These are phyloP conservation scores for Stegophylla sp. DNA, from an alignment of 2,888 invertebrate genomes.

Conservation along the genomic window DNA sequence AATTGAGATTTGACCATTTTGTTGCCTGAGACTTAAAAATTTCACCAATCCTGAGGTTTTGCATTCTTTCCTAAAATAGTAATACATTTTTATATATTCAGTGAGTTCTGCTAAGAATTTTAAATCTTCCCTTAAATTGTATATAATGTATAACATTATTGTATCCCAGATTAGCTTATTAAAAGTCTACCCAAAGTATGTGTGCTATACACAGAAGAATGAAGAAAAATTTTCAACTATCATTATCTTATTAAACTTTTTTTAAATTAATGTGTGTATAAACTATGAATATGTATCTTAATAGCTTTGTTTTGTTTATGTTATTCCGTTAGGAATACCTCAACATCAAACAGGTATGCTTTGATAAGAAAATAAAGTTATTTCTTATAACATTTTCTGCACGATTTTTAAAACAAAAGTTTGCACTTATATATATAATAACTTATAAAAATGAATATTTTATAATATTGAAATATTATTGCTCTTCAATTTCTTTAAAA, in stretches of 20 bases:
- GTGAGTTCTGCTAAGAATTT: too few species aligned
- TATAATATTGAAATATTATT: not conserved
- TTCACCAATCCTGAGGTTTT: too few species aligned
- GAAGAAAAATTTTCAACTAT: too few species aligned
- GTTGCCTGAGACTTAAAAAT: too few species aligned
- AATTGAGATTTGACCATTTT: too few species aligned
- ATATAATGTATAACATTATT: too few species aligned
- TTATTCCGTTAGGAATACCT: constrained; percentile 57
- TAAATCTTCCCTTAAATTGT: too few species aligned
- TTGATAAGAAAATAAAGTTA: constrained; percentile 33
- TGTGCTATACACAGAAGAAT: too few species aligned
- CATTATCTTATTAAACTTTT: not conserved
- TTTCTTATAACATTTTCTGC: constrained; percentile 25
- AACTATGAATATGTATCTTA: constrained; percentile 28
- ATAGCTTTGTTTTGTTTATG: constrained; percentile 55
- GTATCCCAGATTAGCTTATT: too few species aligned
- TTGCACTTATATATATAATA: not conserved
- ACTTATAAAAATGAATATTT: constrained; percentile 7
- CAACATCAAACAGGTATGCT: constrained; percentile 58
- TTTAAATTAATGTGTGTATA: not conserved
- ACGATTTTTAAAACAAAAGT: constrained; percentile 21
- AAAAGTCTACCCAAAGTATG: too few species aligned
- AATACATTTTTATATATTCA: too few species aligned
- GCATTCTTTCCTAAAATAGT: too few species aligned
- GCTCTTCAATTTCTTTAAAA: not conserved